Evolutionary conservation across 2,797 vertebrate species (phyloP).

Genomic region (Cuculus canorus): DNA sequence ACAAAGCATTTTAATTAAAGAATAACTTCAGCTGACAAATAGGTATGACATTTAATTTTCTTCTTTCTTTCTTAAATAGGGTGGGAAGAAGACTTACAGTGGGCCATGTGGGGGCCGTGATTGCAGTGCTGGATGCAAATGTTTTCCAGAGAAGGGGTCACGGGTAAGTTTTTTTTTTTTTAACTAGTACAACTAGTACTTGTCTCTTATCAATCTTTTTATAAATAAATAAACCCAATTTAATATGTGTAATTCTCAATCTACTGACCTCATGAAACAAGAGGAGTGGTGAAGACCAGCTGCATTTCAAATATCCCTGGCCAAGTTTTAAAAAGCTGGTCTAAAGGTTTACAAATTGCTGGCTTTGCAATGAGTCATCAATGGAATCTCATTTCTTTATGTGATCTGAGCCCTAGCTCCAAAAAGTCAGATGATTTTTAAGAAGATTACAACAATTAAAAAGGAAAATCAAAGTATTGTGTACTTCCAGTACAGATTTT

Average conservation of each 20-base stretch:
- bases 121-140: conserved; percentile 85
- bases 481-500: conserved; percentile 5
- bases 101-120: conserved; percentile 86
- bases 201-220: conserved; percentile 10
- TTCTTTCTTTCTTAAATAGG: conserved; percentile 70
- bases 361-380: neutral
- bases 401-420: neutral
- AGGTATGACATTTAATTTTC: neutral
- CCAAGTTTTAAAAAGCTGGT: neutral
- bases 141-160: conserved; percentile 89
- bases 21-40: neutral
- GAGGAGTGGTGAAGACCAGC: conserved; percentile 57
- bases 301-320: conserved; percentile 16
- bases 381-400: neutral
- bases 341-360: neutral
- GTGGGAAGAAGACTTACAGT: conserved; percentile 75
- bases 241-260: conserved; percentile 30
- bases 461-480: neutral
- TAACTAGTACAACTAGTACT: conserved; percentile 18
- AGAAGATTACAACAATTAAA: conserved; percentile 4
- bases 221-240: neutral
- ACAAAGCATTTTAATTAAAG: neutral
- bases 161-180: conserved; percentile 83
- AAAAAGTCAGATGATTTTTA: neutral
- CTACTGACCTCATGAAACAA: conserved; percentile 37